Percentiles rank a stretch among this genome's conserved stretches.
Evolutionary conservation across 2,888 invertebrate species (phyloP).

Genomic region (Fabriciana adippe): DNA sequence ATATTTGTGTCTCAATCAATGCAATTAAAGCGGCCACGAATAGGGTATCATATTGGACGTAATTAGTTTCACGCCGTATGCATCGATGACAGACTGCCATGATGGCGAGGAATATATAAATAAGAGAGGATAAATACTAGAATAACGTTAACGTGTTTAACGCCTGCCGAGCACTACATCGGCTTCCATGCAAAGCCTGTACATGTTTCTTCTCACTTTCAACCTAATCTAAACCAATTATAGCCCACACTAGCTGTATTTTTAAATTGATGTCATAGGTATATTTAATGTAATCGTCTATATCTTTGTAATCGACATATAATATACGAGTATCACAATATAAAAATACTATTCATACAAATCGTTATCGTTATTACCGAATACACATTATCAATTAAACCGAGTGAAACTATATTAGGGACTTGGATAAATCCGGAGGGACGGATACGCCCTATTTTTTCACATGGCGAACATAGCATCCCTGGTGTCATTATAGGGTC

Average conservation of each 20-base stretch:
- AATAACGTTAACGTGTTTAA: constrained; percentile 21
- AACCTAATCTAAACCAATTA: constrained; percentile 23
- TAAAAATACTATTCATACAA: background rate
- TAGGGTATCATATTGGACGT: constrained; percentile 65
- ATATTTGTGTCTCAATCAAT: constrained; percentile 81
- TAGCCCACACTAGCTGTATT: background rate
- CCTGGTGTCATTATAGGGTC: constrained; percentile 69
- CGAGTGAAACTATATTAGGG: constrained; percentile 57
- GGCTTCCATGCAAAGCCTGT: constrained; percentile 35
- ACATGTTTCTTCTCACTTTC: constrained; percentile 21
- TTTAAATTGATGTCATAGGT: background rate
- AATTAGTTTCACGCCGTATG: constrained; percentile 71
- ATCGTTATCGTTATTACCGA: background rate
- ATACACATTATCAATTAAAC: constrained; percentile 29
- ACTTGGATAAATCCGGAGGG: constrained; percentile 74
- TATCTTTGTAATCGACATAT: background rate
- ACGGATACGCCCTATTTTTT: constrained; percentile 74
- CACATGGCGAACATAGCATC: constrained; percentile 66
- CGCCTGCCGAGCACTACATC: constrained; percentile 15
- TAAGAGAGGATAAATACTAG: constrained; percentile 24
- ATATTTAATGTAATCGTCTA: background rate
- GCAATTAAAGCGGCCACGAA: constrained; percentile 72
- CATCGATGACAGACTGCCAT: constrained; percentile 45
- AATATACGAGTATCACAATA: background rate
- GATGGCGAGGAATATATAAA: constrained; percentile 48